A percentile compares a stretch with the other conserved stretches of the same genome.
Conservation (phyloP, 2,888 invertebrate genomes). For the Tolmerus cingulatus region DNA sequence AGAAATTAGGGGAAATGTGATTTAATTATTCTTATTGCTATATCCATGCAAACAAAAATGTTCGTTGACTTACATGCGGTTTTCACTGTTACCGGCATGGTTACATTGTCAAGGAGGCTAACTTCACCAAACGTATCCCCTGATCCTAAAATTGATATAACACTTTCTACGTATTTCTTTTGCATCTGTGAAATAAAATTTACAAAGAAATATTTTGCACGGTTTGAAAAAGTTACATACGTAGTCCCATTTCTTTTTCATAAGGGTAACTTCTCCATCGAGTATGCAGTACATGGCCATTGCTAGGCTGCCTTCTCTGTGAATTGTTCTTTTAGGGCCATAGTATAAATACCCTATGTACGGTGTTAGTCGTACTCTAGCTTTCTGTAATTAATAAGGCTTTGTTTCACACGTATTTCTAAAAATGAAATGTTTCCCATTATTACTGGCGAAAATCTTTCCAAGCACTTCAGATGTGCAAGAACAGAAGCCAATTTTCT, state of each 20-base stretch:
- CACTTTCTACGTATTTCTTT: not conserved
- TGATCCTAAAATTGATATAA: conserved; percentile 65
- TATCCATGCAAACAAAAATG: not conserved
- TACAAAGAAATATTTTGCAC: not conserved
- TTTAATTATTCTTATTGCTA: not conserved
- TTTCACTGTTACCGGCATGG: conserved; percentile 69
- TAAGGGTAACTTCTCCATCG: conserved; percentile 66
- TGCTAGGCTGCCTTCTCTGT: conserved; percentile 70
- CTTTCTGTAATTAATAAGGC: conserved; percentile 48
- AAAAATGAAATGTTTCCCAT: not conserved
- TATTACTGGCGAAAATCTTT: not conserved
- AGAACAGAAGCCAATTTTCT: not conserved
- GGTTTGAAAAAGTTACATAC: conserved; percentile 47
- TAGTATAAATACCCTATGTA: conserved; percentile 70
- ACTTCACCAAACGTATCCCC: conserved; percentile 76
- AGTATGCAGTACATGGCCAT: conserved; percentile 72
- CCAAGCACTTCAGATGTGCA: not conserved
- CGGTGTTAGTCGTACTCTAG: conserved; percentile 70
- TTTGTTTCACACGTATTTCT: not conserved
- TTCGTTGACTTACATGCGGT: conserved; percentile 64
- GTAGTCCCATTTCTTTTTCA: conserved; percentile 55
- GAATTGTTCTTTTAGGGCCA: conserved; percentile 68
- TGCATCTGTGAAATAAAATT: not conserved
- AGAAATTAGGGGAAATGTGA: not conserved
- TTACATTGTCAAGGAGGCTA: conserved; percentile 69